Conservation (phyloP, 2,888 invertebrate genomes). For the Drosophila peninsularis region DNA sequence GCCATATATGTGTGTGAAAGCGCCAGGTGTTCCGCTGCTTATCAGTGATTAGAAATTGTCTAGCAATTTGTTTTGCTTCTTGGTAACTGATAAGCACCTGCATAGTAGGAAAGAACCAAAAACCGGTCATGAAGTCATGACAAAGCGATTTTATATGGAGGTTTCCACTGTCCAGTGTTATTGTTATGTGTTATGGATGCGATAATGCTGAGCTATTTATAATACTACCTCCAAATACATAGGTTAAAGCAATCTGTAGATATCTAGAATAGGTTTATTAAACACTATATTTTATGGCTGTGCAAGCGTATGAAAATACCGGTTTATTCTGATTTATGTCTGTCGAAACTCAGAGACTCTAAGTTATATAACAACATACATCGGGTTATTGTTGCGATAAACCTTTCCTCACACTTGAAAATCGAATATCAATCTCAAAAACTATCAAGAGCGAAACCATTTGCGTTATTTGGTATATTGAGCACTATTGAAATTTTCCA, state of each 20-base stretch:
- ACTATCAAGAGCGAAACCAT: not conserved
- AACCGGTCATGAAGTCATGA: conserved; percentile 14
- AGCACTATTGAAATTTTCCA: not conserved
- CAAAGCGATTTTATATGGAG: conserved; percentile 2
- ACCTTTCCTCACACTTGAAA: not conserved
- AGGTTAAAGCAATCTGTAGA: not conserved
- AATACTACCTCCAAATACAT: not conserved
- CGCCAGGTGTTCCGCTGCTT: conserved; percentile 46
- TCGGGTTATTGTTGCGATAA: not conserved
- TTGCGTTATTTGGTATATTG: not conserved
- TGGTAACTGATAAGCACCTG: conserved; percentile 29
- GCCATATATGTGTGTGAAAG: conserved; percentile 14
- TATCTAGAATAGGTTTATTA: not conserved
- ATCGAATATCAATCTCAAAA: not conserved
- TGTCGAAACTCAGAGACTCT: too few relatives aligned
- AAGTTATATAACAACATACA: not conserved
- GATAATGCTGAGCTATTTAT: conserved; percentile 8
- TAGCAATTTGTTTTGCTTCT: conserved; percentile 28
- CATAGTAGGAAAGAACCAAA: not conserved
- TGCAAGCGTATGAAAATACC: not conserved
- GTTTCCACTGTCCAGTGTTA: not conserved
- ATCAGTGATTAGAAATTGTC: conserved; percentile 47
- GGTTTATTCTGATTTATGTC: not conserved
- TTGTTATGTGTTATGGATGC: not conserved
- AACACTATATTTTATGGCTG: not conserved